A percentile compares a stretch with the other conserved stretches of the same genome.
Conservation (phyloP, 2,797 vertebrate species). For the Parauchenoglanis ngamensis region DNA sequence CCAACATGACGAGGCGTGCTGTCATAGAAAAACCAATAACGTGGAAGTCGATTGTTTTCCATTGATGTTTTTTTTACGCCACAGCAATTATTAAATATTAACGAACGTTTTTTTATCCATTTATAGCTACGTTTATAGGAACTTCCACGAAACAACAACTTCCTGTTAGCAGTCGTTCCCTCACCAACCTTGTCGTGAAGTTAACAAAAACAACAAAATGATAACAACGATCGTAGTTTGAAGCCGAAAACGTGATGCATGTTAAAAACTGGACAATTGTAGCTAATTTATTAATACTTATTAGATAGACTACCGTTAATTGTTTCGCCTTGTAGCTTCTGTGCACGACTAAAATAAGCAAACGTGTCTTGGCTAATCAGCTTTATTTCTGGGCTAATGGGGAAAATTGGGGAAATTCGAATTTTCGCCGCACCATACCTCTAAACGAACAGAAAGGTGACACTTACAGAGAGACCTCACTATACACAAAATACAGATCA, state of each 20-base stretch:
- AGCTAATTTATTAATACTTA: background rate
- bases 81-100: background rate
- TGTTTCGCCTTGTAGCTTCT: background rate
- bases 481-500: slow-evolving; percentile 2
- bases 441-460: background rate
- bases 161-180: background rate
- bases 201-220: background rate
- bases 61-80: background rate
- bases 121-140: background rate
- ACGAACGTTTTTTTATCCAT: background rate
- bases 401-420: background rate
- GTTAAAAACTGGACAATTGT: background rate
- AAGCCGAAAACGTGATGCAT: background rate
- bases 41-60: background rate
- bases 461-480: slow-evolving; percentile 30
- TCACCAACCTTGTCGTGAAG: background rate
- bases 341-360: slow-evolving; percentile 1
- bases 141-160: background rate
- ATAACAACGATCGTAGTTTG: background rate
- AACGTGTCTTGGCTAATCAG: background rate
- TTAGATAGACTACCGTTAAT: background rate
- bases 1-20: background rate
- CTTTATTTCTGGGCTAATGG: background rate
- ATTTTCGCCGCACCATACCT: background rate
- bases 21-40: background rate